phyloP scores from a whole-genome alignment of 37 sponge, comb jelly and placozoan genomes.

The Eunapius fragilis region DNA sequence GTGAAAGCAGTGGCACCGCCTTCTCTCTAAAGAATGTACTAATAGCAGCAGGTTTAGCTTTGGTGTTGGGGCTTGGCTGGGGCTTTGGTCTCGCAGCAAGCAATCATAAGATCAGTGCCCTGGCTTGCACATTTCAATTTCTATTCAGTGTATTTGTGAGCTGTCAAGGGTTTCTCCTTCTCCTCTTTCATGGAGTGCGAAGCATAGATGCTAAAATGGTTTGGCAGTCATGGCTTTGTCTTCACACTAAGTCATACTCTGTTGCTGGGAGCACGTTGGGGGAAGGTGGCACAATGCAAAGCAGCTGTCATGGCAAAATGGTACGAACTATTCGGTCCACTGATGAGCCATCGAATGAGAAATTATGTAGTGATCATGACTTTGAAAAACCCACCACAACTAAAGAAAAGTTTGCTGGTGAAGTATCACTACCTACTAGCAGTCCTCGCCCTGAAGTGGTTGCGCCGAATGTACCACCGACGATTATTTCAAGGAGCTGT shows the following conservation, averaged over 20 bases:
- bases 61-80: conserved; percentile 73
- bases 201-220: conserved; percentile 13
- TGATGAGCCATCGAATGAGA: not conserved
- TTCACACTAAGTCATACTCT: not conserved
- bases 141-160: conserved; percentile 57
- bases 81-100: conserved; percentile 58
- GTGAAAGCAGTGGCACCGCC: not conserved
- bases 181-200: conserved; percentile 30
- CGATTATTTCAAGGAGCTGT: too few species aligned
- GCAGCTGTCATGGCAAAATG: not conserved
- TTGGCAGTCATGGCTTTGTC: conserved; percentile 24
- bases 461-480: too few species aligned
- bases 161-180: conserved; percentile 45
- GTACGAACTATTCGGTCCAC: not conserved
- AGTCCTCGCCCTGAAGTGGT: too few species aligned
- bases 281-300: not conserved
- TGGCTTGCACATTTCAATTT: conserved; percentile 22
- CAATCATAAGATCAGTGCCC: conserved; percentile 7
- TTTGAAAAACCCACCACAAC: not conserved
- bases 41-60: conserved; percentile 45
- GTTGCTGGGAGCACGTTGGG: not conserved
- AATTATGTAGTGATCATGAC: not conserved
- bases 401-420: not conserved
- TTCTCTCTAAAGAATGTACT: conserved; percentile 5
- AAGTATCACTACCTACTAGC: not conserved